Evolutionary conservation across 2,888 invertebrate genomes (phyloP).

Genomic region (Eumacrocentrus americanus): DNA sequence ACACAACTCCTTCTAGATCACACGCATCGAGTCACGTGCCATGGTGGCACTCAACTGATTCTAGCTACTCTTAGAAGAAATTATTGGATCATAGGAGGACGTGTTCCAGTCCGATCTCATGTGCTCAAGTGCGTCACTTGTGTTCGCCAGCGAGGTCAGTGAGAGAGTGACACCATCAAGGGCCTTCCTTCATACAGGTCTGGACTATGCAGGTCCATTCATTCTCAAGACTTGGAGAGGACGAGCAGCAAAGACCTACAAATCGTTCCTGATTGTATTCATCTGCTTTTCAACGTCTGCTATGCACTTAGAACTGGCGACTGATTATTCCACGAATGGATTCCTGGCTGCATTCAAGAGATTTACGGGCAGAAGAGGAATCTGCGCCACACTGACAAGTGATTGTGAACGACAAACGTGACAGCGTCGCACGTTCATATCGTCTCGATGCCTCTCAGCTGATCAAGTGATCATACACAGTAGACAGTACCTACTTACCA

Average conservation of each 20-base stretch:
- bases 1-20: no score
- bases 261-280: no score
- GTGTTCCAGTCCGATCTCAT: slow-evolving; percentile 16
- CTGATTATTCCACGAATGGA: no score
- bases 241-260: slow-evolving; percentile 13
- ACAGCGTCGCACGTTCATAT: no score
- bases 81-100: slow-evolving; percentile 29
- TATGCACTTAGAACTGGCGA: no score
- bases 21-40: slow-evolving; percentile 20
- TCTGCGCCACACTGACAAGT: neutral
- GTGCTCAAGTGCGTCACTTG: slow-evolving; percentile 23
- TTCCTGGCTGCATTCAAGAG: slow-evolving; percentile 21
- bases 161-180: slow-evolving; percentile 20
- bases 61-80: neutral
- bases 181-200: slow-evolving; percentile 25
- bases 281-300: no score
- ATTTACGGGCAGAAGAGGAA: slow-evolving; percentile 4
- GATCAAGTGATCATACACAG: no score
- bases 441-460: no score
- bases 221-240: slow-evolving; percentile 18
- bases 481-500: no score
- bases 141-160: neutral
- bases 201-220: slow-evolving; percentile 35
- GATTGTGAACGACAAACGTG: no score
- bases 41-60: slow-evolving; percentile 27